Base-by-base conservation (phyloP, 2,888 invertebrate genomes). In the Melieria omissa region DNA sequence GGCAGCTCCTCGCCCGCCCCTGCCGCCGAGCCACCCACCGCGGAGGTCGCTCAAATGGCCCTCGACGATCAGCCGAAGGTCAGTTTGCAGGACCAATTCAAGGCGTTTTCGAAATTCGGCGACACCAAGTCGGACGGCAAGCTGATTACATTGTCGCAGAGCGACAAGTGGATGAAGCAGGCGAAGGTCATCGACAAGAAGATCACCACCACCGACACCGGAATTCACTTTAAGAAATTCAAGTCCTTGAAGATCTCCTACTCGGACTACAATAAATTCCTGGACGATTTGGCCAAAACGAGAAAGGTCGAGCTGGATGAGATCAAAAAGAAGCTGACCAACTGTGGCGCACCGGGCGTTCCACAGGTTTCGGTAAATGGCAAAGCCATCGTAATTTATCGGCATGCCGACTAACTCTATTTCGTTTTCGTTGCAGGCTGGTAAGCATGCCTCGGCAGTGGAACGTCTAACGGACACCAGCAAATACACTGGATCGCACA, bases 131-230 rank as follows among this genome's bases (percentile, higher is more conserved):
- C 94, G 14, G 95, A 95, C 82, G 96, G 96, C 64, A 95, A 93
- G 85, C 89, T 90, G 58, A 94, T 96, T 75, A 95, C 95, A 0
- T 88, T 96, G n/a, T 94, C 94, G 9, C 95, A 96, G 86, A 93
- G 94, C 82, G 96, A 96, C 86, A 96, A 96, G 87, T 96, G 96
- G 96, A 93, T 96, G 92, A 96, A 95, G 82, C 96, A 96, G 84
- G 95, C 96, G 0, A 93, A 91, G 81, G 91, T 92, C 8, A 93
- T 95, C 78, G 96, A 91, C 77, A 95, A 95, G 88, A 93, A 93
- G 83, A 93, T 95, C 75, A 94, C 94, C 0, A 96, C 96, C 14
- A 96, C 95, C 4, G 96, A 96, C 83, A 96, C 96, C 0, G 96
- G 93, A 60, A 95, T 96, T 76, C 92, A 93, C 84, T 96, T 96